phyloP scores from a whole-genome alignment of 2,113 vertebrate species.

The Pterocles gutturalis region DNA sequence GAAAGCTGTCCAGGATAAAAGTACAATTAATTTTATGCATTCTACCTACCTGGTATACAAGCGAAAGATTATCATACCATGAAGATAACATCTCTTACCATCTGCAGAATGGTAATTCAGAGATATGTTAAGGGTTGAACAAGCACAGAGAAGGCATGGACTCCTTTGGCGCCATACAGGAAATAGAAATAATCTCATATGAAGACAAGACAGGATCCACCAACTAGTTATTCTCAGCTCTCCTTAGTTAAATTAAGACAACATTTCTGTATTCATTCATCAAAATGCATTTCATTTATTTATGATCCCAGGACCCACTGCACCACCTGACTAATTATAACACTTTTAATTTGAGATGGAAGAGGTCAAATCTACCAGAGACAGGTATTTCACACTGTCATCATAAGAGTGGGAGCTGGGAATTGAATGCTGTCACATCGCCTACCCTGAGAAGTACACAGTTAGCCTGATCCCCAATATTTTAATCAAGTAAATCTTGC shows the following conservation, averaged over 20 bases:
- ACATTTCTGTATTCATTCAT: neutral
- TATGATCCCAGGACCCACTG: neutral
- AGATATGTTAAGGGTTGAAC: neutral
- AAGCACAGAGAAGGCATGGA: neutral
- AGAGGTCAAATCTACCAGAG: neutral
- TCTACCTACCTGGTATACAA: neutral
- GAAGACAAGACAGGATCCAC: neutral
- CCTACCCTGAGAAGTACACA: neutral
- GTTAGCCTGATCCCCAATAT: neutral
- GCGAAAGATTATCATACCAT: neutral
- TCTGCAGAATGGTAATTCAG: neutral
- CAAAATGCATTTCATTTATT: neutral
- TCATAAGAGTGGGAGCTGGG: neutral
- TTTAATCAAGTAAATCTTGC: neutral
- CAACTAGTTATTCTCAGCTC: neutral
- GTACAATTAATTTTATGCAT: neutral
- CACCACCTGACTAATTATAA: neutral
- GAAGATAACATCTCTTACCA: neutral
- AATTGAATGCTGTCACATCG: neutral
- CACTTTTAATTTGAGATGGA: neutral
- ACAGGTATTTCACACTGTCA: neutral
- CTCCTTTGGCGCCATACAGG: neutral
- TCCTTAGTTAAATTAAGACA: neutral
- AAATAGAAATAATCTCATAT: neutral
- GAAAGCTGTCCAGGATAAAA: neutral